These are phyloP conservation scores for Pseudorhiza aurosa DNA, from an alignment of 30 jellyfish, hydroid and myxozoan species.

Conservation along the genomic window DNA sequence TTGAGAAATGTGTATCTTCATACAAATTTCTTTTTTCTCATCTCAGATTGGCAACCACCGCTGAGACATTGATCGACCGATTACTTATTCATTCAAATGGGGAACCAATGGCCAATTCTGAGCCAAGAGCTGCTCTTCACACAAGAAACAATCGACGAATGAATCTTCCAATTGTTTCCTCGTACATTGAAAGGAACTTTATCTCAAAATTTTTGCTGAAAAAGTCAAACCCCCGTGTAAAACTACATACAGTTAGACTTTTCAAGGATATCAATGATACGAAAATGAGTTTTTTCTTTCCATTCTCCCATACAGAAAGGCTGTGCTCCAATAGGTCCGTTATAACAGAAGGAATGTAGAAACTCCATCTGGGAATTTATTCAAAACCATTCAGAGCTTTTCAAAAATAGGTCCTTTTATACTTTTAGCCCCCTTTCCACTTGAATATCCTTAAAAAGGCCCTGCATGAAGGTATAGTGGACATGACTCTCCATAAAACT, in stretches of 20 bases:
- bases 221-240: background rate
- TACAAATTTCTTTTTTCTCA: constrained; percentile 13
- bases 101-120: constrained; percentile 34
- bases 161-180: constrained; percentile 18
- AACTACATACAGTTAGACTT: background rate
- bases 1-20: constrained; percentile 21
- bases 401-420: background rate
- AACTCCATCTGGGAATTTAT: background rate
- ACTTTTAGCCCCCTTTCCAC: constrained; percentile 32
- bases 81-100: constrained; percentile 30
- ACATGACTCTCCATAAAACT: too few relatives aligned
- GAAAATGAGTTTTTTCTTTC: background rate
- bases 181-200: constrained; percentile 10
- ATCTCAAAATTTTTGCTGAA: background rate
- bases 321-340: background rate
- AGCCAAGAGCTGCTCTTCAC: constrained; percentile 49
- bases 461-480: too few relatives aligned
- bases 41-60: constrained; percentile 17
- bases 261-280: background rate
- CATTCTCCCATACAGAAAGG: background rate
- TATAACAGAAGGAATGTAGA: constrained; percentile 3
- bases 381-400: constrained; percentile 13
- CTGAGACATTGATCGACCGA: constrained; percentile 37
- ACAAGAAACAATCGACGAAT: constrained; percentile 26
- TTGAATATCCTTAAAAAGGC: constrained; percentile 11